Percentiles rank a stretch among this genome's conserved stretches.
Conservation (phyloP, 2,888 invertebrate genomes). For the Tinea semifulvella region DNA sequence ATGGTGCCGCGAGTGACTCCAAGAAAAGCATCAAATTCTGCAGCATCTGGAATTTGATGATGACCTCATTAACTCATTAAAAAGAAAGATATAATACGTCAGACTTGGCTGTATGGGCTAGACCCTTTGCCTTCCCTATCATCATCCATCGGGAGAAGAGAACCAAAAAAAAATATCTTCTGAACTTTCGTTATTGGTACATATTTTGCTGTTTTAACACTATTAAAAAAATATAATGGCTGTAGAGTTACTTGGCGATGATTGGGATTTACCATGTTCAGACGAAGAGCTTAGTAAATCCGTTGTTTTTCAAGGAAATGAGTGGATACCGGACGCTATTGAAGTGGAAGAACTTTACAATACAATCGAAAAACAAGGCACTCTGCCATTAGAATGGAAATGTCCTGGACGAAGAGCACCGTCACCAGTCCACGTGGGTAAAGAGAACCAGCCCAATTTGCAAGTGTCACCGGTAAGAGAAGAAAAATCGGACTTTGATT, state of each 20-base stretch:
- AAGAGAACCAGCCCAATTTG: conserved; percentile 47
- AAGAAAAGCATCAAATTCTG: too few relatives aligned
- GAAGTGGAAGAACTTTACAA: conserved; percentile 78
- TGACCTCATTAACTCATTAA: too few relatives aligned
- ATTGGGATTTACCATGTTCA: conserved; percentile 73
- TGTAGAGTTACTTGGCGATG: conserved; percentile 50
- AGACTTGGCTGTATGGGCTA: too few relatives aligned
- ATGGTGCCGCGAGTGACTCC: too few relatives aligned
- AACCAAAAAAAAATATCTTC: too few relatives aligned
- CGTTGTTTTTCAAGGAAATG: conserved; percentile 55
- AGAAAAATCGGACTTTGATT: conserved; percentile 82
- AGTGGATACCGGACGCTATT: conserved; percentile 73
- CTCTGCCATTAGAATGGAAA: conserved; percentile 79
- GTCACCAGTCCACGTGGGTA: conserved; percentile 71
- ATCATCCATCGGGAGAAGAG: too few relatives aligned
- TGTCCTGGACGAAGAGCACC: conserved; percentile 81
- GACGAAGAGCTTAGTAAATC: conserved; percentile 69
- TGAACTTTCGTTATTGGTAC: too few relatives aligned
- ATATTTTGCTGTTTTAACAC: too few relatives aligned
- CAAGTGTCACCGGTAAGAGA: conserved; percentile 52
- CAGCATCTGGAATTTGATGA: too few relatives aligned
- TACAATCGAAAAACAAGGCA: conserved; percentile 72
- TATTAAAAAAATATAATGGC: too few relatives aligned
- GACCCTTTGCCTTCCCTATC: too few relatives aligned
- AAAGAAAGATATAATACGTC: too few relatives aligned